phyloP scores from a whole-genome alignment of 2,797 vertebrate species.

The Chaunax sp. region DNA sequence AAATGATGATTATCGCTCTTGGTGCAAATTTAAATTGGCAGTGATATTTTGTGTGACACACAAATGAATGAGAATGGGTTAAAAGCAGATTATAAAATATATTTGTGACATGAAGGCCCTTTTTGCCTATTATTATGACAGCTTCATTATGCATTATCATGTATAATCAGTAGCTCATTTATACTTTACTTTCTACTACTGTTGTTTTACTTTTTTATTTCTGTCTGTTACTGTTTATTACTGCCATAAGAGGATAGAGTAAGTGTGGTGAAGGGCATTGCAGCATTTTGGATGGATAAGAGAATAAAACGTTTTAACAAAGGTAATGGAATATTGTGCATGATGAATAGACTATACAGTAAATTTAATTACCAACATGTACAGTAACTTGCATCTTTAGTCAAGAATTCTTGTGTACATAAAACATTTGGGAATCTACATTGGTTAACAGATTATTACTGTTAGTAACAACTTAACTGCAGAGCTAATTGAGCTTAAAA shows the following conservation, averaged over 20 bases:
- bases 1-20: background rate
- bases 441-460: background rate
- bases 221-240: background rate
- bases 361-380: background rate
- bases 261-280: background rate
- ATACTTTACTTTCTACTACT: background rate
- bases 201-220: conserved; percentile 8
- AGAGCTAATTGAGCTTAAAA: accelerated
- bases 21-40: background rate
- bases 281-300: background rate
- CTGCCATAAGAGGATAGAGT: background rate
- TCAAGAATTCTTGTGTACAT: background rate
- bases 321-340: no score
- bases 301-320: background rate
- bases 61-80: background rate
- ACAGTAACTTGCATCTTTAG: background rate
- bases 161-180: background rate
- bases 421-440: background rate
- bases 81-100: background rate
- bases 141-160: no score
- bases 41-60: background rate
- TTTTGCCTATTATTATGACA: no score
- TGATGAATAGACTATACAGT: background rate
- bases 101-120: no score
- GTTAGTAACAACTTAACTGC: background rate